These are phyloP conservation scores for Tetragnatha montana DNA, from an alignment of 2,888 invertebrate species.

Conservation along the genomic window DNA sequence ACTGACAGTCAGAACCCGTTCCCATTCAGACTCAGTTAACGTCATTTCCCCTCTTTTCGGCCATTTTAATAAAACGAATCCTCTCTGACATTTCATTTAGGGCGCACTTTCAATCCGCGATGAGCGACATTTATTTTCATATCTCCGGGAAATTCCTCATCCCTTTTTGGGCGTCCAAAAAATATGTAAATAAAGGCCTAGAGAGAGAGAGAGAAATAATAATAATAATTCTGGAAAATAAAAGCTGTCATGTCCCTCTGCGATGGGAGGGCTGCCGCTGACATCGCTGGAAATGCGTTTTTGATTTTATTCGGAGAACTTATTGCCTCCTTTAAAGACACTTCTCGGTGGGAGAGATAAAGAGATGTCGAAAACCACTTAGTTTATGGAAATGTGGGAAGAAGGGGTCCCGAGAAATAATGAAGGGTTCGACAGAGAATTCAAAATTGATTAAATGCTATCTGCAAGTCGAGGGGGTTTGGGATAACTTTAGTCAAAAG, in stretches of 20 bases:
- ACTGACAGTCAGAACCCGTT: not conserved
- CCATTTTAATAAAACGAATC: not conserved
- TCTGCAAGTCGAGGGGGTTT: not conserved
- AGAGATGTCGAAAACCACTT: not conserved
- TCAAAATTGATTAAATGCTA: not conserved
- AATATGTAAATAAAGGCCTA: not conserved
- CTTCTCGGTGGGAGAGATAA: not conserved
- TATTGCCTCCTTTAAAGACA: not conserved
- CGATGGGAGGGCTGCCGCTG: not conserved
- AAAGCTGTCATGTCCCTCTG: not conserved
- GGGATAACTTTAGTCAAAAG: not conserved
- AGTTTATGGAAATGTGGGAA: not conserved
- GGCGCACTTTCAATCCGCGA: not conserved
- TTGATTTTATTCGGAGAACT: not conserved
- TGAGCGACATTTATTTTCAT: conserved; percentile 1
- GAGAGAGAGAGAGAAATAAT: not conserved
- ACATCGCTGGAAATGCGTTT: not conserved
- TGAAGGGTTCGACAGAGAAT: not conserved
- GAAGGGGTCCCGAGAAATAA: not conserved
- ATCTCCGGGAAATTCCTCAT: not conserved
- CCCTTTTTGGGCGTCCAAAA: not conserved
- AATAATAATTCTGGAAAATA: too few relatives aligned
- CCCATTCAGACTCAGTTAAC: not conserved
- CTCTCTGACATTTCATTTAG: not conserved
- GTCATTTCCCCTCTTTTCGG: not conserved